These are phyloP conservation scores for Pachypanchax playfairii DNA, from an alignment of 2,113 vertebrate species.

Conservation along the genomic window DNA sequence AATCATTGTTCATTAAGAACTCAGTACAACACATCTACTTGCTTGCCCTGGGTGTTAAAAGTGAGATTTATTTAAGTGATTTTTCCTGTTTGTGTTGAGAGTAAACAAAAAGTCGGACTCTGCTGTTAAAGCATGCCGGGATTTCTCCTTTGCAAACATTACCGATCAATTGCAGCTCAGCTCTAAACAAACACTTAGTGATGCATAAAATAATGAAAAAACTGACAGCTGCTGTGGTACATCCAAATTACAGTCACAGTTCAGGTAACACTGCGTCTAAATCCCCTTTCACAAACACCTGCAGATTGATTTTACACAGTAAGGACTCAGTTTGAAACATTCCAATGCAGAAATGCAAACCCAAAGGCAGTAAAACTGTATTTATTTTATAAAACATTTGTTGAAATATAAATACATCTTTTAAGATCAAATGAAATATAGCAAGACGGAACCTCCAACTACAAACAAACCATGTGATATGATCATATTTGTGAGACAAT, in stretches of 20 bases:
- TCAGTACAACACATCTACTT: too few relatives aligned
- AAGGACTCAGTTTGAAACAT: neutral
- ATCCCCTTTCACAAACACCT: too few relatives aligned
- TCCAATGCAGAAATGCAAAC: slow-evolving; percentile 10
- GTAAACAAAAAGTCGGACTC: too few relatives aligned
- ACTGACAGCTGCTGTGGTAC: slow-evolving; percentile 1
- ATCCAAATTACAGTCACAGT: slow-evolving; percentile 33
- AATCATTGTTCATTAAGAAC: slow-evolving; percentile 22
- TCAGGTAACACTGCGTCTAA: slow-evolving; percentile 15
- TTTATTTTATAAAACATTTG: too few relatives aligned
- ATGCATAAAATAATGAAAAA: too few relatives aligned
- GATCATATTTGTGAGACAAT: too few relatives aligned
- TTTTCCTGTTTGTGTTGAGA: neutral
- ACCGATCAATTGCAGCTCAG: neutral
- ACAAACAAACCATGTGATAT: too few relatives aligned
- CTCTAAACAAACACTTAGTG: slow-evolving; percentile 11
- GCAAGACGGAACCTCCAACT: too few relatives aligned
- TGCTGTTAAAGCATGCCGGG: too few relatives aligned
- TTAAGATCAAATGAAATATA: too few relatives aligned
- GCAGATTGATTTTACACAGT: neutral
- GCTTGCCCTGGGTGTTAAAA: neutral
- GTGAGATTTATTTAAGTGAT: neutral
- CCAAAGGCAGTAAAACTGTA: neutral
- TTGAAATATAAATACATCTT: too few relatives aligned
- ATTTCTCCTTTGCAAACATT: slow-evolving; percentile 1